A percentile compares a stretch with the other conserved stretches of the same genome.
phyloP scores from a whole-genome alignment of 2,797 vertebrate species.

The Synaphobranchus kaupii region DNA sequence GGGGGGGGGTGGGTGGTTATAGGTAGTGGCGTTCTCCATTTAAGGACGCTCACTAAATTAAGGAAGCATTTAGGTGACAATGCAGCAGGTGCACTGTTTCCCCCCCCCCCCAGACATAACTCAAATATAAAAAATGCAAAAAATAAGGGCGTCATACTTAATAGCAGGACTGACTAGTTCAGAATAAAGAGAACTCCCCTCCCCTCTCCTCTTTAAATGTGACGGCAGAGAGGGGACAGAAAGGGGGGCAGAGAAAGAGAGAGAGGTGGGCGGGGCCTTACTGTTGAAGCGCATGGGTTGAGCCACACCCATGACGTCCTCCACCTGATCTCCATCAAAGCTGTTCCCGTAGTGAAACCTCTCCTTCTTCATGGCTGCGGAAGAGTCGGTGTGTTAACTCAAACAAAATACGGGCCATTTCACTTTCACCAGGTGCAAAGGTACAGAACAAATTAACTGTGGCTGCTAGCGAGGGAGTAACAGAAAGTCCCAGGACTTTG shows the following conservation, averaged over 20 bases:
- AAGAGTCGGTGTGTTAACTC: not conserved
- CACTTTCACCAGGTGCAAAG: not conserved
- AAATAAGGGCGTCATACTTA: not conserved
- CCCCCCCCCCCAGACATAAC: too few species aligned
- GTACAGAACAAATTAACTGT: not conserved
- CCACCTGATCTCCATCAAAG: slow-evolving; percentile 69
- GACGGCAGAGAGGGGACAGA: not conserved
- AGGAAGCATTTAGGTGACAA: not conserved
- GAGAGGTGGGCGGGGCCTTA: slow-evolving; percentile 66
- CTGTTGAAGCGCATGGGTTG: slow-evolving; percentile 95
- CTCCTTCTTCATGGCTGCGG: slow-evolving; percentile 73
- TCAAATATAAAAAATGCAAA: not conserved
- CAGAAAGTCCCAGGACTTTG: too few species aligned
- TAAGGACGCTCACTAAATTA: not conserved
- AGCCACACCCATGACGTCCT: slow-evolving; percentile 84
- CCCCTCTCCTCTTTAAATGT: not conserved
- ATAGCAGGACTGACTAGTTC: not conserved
- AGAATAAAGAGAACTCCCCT: not conserved
- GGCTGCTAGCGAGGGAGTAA: too few species aligned
- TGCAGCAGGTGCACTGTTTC: too few species aligned
- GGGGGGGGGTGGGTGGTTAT: too few species aligned
- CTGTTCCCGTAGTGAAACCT: slow-evolving; percentile 71
- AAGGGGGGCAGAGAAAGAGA: not conserved
- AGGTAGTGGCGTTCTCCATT: not conserved
- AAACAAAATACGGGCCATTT: not conserved